These are phyloP conservation scores for Chelon labrosus DNA, from an alignment of 2,797 vertebrate species.

Conservation along the genomic window DNA sequence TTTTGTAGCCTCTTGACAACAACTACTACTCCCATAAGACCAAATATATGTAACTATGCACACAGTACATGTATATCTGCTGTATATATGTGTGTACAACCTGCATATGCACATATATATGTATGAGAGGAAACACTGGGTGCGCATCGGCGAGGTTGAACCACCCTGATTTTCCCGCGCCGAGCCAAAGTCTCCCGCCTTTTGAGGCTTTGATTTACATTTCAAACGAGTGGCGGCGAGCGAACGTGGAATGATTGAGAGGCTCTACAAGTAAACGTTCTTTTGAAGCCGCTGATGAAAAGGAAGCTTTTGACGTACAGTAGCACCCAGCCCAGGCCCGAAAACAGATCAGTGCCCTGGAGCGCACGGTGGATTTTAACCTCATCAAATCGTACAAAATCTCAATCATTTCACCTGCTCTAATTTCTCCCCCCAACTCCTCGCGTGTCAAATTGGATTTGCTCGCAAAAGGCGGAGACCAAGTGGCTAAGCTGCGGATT, in stretches of 20 bases:
- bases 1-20: conserved; percentile 89
- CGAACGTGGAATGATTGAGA: conserved; percentile 72
- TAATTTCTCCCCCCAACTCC: conserved; percentile 19
- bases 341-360: conserved; percentile 25
- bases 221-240: conserved; percentile 59
- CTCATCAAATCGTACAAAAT: conserved; percentile 17
- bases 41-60: conserved; percentile 90
- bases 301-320: conserved; percentile 39
- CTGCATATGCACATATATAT: conserved; percentile 85
- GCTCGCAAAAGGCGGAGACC: conserved; percentile 54
- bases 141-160: conserved; percentile 93
- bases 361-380: conserved; percentile 28
- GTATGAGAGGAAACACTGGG: conserved; percentile 85
- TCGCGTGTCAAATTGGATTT: conserved; percentile 12
- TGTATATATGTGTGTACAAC: conserved; percentile 86
- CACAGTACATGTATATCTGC: conserved; percentile 86
- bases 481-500: conserved; percentile 36
- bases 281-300: conserved; percentile 69
- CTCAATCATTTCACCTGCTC: conserved; percentile 72
- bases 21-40: conserved; percentile 87
- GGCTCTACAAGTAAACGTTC: conserved; percentile 53
- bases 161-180: conserved; percentile 90
- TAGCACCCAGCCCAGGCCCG: conserved; percentile 18
- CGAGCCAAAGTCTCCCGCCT: conserved; percentile 56
- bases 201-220: conserved; percentile 69